Evolutionary conservation across 35 echinoderm and acorn worm genomes (phyloP), one percentile per base, ranked within the genome.

Genomic region (Chiridota heheva): DNA sequence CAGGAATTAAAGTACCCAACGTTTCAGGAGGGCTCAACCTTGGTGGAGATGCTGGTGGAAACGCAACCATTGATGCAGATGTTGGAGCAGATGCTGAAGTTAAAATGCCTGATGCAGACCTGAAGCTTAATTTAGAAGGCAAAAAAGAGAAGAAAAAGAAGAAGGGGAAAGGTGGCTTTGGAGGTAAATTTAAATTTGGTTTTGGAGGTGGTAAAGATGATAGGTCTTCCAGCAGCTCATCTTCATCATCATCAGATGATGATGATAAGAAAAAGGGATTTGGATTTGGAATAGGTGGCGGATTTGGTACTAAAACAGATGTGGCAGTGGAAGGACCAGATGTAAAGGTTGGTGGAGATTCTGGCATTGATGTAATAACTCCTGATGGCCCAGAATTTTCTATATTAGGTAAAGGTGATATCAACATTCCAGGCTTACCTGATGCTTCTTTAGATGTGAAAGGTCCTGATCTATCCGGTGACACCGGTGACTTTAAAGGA

Each of bases 131-230:
- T 35, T 38, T 78, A 10, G 62, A 78, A 57, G 62, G 62, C 53
- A 71, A 38, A 38, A 18, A 79, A 30, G 61, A 79, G 29, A 79
- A 79, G 58, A 79, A 82, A 82, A 57, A 90, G 47, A 47, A 84
- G 44, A 81, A 81, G 48, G 63, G 73, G 67, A 92, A 92, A 32
- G 75, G 75, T 27, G 78, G 78, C 44, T 58, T 74, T 49, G 65
- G 65, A 63, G 86, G 86, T 64, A 70, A 77, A 20, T 87, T 92
- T 92, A 84, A 84, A 28, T 82, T 89, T 55, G 86, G 86, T 15
- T 76, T 92, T 67, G 76, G 90, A 30, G 86, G 86, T 20, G 78
- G 76, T n/a, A 43, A 47, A 42, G 68, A 74, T 76, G 78, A 58
- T 24, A 75, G 18, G 7, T 81, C 76, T 33, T 85, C 75, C 41